Conservation (phyloP, 1,140 invertebrate species). For the Lucilia cuprina region DNA sequence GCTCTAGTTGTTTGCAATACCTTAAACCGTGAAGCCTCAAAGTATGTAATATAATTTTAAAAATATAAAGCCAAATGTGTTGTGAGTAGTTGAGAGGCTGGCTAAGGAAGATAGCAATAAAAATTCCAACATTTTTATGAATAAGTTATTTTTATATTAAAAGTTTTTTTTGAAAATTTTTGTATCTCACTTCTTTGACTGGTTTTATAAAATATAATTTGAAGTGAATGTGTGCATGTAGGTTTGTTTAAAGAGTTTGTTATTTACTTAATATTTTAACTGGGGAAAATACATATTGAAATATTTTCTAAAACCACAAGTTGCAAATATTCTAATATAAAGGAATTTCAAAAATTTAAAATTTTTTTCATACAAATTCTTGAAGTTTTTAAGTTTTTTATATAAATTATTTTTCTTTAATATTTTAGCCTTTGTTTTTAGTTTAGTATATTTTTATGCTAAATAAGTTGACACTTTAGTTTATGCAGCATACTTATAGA, state of each 20-base stretch:
- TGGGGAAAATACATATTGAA: no score
- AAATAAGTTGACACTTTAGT: no score
- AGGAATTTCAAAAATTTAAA: no score
- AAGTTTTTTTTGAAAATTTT: neutral
- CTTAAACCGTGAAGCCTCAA: neutral
- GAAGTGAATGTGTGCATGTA: neutral
- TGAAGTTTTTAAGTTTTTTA: no score
- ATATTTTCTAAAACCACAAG: neutral
- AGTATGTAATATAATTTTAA: neutral
- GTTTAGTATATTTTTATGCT: no score
- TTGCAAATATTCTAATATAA: no score
- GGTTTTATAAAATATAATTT: neutral
- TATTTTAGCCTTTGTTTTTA: no score
- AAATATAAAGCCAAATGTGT: neutral
- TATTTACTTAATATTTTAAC: no score
- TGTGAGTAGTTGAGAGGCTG: neutral
- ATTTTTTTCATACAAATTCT: no score
- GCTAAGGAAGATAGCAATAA: neutral
- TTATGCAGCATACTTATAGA: no score
- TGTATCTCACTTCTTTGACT: neutral
- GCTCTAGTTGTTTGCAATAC: neutral
- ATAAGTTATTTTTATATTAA: conserved; percentile 9
- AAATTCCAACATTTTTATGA: neutral
- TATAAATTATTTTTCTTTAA: no score
- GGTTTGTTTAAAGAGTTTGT: no score